A percentile compares a stretch with the other conserved stretches of the same genome.
These are phyloP conservation scores for Thyatira batis DNA, from an alignment of 2,888 invertebrate species.

Conservation along the genomic window DNA sequence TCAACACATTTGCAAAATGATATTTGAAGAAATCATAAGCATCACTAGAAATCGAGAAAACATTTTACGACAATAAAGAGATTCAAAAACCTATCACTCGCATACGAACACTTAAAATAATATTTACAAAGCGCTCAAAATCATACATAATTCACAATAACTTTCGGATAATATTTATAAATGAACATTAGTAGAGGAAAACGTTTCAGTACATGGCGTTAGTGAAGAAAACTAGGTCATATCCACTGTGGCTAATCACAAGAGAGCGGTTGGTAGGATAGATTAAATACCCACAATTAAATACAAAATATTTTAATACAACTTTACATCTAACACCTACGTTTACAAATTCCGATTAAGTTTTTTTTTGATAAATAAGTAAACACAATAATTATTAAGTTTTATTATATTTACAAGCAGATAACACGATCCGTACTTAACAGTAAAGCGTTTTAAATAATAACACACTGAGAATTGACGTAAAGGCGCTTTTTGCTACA, in stretches of 20 bases:
- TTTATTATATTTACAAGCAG: slow-evolving; percentile 81
- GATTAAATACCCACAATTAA: slow-evolving; percentile 78
- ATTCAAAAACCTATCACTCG: slow-evolving; percentile 79
- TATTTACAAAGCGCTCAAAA: slow-evolving; percentile 79
- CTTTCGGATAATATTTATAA: slow-evolving; percentile 50
- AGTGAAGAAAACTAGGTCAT: slow-evolving; percentile 62
- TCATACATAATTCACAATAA: slow-evolving; percentile 70
- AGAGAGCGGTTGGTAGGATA: slow-evolving; percentile 79
- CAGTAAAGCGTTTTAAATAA: slow-evolving; percentile 80
- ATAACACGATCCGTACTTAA: slow-evolving; percentile 77
- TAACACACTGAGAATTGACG: slow-evolving; percentile 83
- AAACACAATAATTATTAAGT: slow-evolving; percentile 65
- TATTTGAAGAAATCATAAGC: slow-evolving; percentile 35
- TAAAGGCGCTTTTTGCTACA: slow-evolving; percentile 77
- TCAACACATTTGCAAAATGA: slow-evolving; percentile 28
- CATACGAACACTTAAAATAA: slow-evolving; percentile 78
- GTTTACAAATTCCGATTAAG: slow-evolving; percentile 77
- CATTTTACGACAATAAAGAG: slow-evolving; percentile 65
- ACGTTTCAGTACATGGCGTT: slow-evolving; percentile 55
- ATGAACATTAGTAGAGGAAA: slow-evolving; percentile 51
- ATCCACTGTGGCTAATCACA: slow-evolving; percentile 69
- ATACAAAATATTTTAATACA: slow-evolving; percentile 81
- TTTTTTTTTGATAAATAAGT: slow-evolving; percentile 78
- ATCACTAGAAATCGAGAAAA: slow-evolving; percentile 47
- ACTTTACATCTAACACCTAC: slow-evolving; percentile 80